Percentiles rank a stretch among this genome's conserved stretches.
Conservation (phyloP, 2,113 vertebrate genomes). For the Taxidea taxus region DNA sequence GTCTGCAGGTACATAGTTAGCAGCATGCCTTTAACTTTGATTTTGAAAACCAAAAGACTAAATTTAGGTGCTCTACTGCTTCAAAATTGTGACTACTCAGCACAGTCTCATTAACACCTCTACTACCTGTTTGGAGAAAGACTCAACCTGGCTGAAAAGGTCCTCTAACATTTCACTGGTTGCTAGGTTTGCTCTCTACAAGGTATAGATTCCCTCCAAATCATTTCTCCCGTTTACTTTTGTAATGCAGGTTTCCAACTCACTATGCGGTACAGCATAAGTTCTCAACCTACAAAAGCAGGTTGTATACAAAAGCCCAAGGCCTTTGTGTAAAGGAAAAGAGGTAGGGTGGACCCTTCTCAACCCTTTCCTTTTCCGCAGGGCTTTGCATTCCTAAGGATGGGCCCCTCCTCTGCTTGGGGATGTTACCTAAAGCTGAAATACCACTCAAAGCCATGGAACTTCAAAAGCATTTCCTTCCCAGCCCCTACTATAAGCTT, state of each 20-base stretch:
- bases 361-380: constrained; percentile 75
- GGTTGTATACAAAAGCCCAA: constrained; percentile 60
- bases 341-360: constrained; percentile 71
- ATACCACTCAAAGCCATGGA: constrained; percentile 58
- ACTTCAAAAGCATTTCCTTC: constrained; percentile 65
- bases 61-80: neutral
- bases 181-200: constrained; percentile 5
- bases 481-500: constrained; percentile 33
- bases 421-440: constrained; percentile 66
- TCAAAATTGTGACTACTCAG: constrained; percentile 21
- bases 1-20: neutral
- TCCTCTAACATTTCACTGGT: neutral
- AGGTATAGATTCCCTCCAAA: neutral
- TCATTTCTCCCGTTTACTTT: constrained; percentile 51
- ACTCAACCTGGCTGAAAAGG: neutral
- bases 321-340: constrained; percentile 72
- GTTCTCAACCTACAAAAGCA: constrained; percentile 69
- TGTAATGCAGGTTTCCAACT: constrained; percentile 41
- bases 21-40: neutral
- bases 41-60: neutral
- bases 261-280: constrained; percentile 35
- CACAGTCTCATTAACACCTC: neutral
- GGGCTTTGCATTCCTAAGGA: constrained; percentile 76
- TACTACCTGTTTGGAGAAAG: neutral
- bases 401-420: constrained; percentile 62